A percentile compares a stretch with the other conserved stretches of the same genome.
These are phyloP conservation scores for Pollenia amentaria DNA, from an alignment of 2,888 invertebrate genomes.

Conservation along the genomic window DNA sequence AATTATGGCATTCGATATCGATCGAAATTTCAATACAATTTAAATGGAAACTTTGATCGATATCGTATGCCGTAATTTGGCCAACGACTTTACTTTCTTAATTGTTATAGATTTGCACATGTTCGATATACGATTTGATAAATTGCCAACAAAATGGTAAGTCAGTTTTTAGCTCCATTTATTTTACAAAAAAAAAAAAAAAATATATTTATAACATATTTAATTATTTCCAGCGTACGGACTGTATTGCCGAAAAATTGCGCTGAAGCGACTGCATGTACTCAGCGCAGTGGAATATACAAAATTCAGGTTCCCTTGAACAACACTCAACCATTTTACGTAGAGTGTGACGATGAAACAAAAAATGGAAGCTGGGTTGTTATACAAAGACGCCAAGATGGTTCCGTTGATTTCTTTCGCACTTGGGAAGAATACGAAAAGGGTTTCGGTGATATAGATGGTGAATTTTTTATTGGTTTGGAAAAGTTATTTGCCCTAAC, in stretches of 20 bases:
- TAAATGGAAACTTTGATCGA: no score
- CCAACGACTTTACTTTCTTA: no score
- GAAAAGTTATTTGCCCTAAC: slow-evolving; percentile 87
- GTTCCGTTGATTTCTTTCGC: slow-evolving; percentile 88
- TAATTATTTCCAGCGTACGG: background rate
- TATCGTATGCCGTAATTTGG: no score
- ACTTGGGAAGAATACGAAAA: slow-evolving; percentile 88
- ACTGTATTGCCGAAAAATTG: no score
- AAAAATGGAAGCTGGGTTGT: slow-evolving; percentile 88
- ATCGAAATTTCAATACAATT: no score
- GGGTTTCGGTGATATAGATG: slow-evolving; percentile 89
- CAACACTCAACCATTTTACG: slow-evolving; percentile 1
- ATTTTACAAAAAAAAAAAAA: no score
- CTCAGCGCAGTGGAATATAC: slow-evolving; percentile 31
- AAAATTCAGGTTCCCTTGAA: background rate
- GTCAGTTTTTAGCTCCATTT: no score
- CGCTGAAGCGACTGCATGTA: slow-evolving; percentile 31
- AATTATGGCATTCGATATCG: no score
- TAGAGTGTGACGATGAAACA: slow-evolving; percentile 25
- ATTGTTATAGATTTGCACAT: no score
- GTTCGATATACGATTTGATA: no score
- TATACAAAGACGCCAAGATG: slow-evolving; percentile 88
- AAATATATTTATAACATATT: no score
- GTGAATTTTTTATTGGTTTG: slow-evolving; percentile 90
- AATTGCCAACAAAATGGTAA: no score